These are phyloP conservation scores for Merodon equestris DNA, from an alignment of 2,888 invertebrate genomes.

Conservation along the genomic window DNA sequence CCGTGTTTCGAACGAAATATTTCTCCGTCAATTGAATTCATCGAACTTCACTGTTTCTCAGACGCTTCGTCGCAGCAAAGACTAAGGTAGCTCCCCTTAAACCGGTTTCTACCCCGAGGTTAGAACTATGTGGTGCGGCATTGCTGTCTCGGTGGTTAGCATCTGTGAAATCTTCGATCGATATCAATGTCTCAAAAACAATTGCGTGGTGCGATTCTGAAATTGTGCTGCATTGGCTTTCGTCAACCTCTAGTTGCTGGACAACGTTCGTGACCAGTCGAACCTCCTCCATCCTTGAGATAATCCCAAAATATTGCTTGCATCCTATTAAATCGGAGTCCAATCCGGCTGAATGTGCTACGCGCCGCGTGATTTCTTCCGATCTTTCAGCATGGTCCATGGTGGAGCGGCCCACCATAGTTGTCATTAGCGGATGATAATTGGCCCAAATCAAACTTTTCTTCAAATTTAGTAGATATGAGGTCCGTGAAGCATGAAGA, in stretches of 20 bases:
- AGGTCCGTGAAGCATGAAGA: too few species aligned
- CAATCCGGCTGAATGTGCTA: neutral
- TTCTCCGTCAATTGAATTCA: too few species aligned
- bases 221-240: too few species aligned
- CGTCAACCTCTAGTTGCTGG: neutral
- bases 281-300: too few species aligned
- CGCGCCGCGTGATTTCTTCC: too few species aligned
- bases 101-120: neutral
- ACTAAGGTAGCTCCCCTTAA: neutral
- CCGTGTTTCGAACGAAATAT: too few species aligned
- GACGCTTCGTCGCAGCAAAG: neutral
- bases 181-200: too few species aligned
- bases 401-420: neutral
- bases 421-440: neutral
- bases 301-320: too few species aligned
- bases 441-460: neutral
- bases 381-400: neutral
- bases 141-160: neutral
- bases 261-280: neutral
- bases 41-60: too few species aligned
- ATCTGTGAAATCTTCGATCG: too few species aligned
- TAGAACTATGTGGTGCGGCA: constrained; percentile 1
- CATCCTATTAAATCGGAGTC: neutral
- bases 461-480: neutral
- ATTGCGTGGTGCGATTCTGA: too few species aligned